Percentiles rank a stretch among this genome's conserved stretches.
Conservation (phyloP, 2,797 vertebrate species). For the Pogonophryne albipinna region DNA sequence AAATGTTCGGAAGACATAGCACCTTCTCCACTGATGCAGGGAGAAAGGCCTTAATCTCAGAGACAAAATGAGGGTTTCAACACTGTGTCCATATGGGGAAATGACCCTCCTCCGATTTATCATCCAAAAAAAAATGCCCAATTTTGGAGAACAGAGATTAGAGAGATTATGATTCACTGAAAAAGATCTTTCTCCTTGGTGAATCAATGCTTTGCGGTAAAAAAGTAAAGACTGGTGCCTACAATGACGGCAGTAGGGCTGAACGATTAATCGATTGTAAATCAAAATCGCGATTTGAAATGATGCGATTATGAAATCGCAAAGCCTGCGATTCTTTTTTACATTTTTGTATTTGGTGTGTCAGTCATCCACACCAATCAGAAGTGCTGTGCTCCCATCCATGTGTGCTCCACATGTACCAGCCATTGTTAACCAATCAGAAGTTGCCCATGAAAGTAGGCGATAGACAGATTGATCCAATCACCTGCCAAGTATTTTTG, state of each 20-base stretch:
- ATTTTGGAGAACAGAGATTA: conserved; percentile 48
- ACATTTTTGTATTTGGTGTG: too few species aligned
- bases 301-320: too few species aligned
- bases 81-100: conserved; percentile 39
- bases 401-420: too few species aligned
- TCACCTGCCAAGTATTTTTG: too few species aligned
- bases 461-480: too few species aligned
- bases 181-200: conserved; percentile 15
- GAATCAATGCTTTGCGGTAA: conserved; percentile 19
- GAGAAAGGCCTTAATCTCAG: conserved; percentile 43
- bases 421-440: too few species aligned
- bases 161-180: neutral
- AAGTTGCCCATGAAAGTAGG: too few species aligned
- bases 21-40: conserved; percentile 13
- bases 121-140: conserved; percentile 46
- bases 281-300: too few species aligned
- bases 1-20: conserved; percentile 11
- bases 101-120: conserved; percentile 22
- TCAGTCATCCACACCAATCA: too few species aligned
- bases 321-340: too few species aligned
- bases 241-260: neutral
- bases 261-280: too few species aligned
- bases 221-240: conserved; percentile 9
- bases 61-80: conserved; percentile 33
- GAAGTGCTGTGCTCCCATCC: too few species aligned